A percentile compares a stretch with the other conserved stretches of the same genome.
Evolutionary conservation across 2,888 invertebrate genomes (phyloP).

Genomic region (Dasysyrphus tricinctus): DNA sequence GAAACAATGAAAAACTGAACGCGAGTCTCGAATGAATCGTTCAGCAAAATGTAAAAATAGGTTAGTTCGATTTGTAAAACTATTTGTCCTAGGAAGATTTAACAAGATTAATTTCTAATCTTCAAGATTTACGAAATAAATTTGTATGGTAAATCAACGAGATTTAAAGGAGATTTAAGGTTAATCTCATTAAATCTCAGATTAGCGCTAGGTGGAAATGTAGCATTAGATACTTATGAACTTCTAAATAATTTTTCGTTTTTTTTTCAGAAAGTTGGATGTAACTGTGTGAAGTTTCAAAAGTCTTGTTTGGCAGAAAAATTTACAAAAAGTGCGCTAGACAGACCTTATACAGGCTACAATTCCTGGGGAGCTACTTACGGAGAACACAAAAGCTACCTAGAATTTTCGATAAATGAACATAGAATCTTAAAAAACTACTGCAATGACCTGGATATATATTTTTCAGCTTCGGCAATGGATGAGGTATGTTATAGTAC

Average conservation of each 20-base stretch:
- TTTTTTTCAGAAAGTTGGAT: slow-evolving; percentile 84
- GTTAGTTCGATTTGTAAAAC: too few relatives aligned
- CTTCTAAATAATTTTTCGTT: slow-evolving; percentile 1
- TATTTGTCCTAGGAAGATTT: too few relatives aligned
- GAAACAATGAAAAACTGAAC: too few relatives aligned
- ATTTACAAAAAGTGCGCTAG: slow-evolving; percentile 88
- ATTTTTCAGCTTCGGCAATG: slow-evolving; percentile 93
- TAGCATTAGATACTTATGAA: too few relatives aligned
- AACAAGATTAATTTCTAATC: too few relatives aligned
- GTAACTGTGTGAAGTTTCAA: slow-evolving; percentile 93
- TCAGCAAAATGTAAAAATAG: too few relatives aligned
- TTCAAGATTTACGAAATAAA: too few relatives aligned
- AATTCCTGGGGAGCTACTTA: slow-evolving; percentile 92
- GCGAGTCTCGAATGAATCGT: too few relatives aligned
- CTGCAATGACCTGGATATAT: slow-evolving; percentile 86
- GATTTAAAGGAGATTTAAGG: too few relatives aligned
- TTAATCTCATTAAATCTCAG: too few relatives aligned
- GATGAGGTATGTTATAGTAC: slow-evolving; percentile 85
- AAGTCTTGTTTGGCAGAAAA: slow-evolving; percentile 89
- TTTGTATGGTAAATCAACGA: too few relatives aligned
- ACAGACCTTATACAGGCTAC: slow-evolving; percentile 86
- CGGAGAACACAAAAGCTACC: slow-evolving; percentile 89
- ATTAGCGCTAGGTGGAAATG: too few relatives aligned
- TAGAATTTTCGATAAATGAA: slow-evolving; percentile 89
- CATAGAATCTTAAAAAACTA: slow-evolving; percentile 87